Evolutionary conservation across 2,113 vertebrate genomes (phyloP).

Genomic region (Odontophorus gujanensis): DNA sequence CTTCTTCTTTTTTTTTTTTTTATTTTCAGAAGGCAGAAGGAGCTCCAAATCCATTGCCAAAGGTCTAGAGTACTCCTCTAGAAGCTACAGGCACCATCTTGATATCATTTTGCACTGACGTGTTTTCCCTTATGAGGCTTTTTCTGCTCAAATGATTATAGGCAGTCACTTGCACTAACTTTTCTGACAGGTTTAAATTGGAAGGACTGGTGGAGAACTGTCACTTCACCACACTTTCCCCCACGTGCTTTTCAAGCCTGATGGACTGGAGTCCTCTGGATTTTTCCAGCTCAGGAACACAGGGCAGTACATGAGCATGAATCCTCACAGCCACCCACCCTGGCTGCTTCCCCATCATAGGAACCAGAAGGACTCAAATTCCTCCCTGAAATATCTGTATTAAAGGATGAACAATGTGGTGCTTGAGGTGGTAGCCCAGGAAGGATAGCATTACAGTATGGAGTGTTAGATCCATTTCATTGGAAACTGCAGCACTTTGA

Average conservation of each 20-base stretch:
- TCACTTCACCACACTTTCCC: not conserved
- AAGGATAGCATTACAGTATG: fast-evolving
- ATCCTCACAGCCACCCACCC: not conserved
- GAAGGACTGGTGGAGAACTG: not conserved
- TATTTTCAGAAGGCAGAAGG: not conserved
- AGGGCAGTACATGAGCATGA: not conserved
- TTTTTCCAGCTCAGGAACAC: not conserved
- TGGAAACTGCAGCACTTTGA: not conserved
- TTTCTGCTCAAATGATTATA: not conserved
- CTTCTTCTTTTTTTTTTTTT: not conserved
- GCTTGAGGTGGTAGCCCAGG: not conserved
- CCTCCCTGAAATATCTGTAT: not conserved
- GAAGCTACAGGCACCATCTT: not conserved
- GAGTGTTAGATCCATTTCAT: not conserved
- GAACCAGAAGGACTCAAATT: not conserved
- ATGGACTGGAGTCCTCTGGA: not conserved
- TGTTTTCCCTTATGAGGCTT: not conserved
- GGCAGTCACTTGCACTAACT: not conserved
- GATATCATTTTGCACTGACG: not conserved
- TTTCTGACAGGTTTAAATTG: not conserved
- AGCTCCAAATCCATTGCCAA: not conserved
- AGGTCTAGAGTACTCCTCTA: not conserved
- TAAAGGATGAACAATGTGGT: not conserved
- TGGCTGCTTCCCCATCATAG: not conserved
- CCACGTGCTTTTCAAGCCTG: not conserved